phyloP scores from a whole-genome alignment of 2,113 vertebrate species.

The Esox niger region DNA sequence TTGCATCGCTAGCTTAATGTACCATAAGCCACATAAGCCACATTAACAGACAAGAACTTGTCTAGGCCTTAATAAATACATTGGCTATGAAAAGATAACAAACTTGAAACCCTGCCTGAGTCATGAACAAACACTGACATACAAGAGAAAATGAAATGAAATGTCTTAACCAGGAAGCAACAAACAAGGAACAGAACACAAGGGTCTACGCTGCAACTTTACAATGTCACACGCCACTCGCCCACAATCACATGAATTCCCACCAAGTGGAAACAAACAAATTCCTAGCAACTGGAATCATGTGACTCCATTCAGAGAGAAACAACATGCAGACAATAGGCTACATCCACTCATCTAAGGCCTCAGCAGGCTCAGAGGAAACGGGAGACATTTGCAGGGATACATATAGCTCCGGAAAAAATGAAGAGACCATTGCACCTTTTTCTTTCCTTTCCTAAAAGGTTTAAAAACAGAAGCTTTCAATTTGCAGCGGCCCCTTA shows the following conservation, averaged over 20 bases:
- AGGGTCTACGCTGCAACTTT: neutral
- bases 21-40: neutral
- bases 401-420: too few relatives aligned
- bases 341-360: neutral
- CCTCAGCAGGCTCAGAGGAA: too few relatives aligned
- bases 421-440: too few relatives aligned
- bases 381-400: too few relatives aligned
- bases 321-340: neutral
- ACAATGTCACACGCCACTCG: neutral
- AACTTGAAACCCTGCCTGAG: neutral
- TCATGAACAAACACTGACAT: neutral
- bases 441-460: too few relatives aligned
- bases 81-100: neutral
- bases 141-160: neutral
- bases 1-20: neutral
- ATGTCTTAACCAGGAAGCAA: neutral
- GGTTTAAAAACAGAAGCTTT: too few relatives aligned
- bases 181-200: too few relatives aligned
- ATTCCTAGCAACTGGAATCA: neutral
- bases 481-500: too few relatives aligned
- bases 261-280: conserved; percentile 33
- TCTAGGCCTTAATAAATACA: neutral
- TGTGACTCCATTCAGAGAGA: neutral
- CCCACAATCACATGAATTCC: neutral
- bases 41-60: neutral